Conservation (phyloP, 2,113 vertebrate genomes). For the Acrocephalus arundinaceus region DNA sequence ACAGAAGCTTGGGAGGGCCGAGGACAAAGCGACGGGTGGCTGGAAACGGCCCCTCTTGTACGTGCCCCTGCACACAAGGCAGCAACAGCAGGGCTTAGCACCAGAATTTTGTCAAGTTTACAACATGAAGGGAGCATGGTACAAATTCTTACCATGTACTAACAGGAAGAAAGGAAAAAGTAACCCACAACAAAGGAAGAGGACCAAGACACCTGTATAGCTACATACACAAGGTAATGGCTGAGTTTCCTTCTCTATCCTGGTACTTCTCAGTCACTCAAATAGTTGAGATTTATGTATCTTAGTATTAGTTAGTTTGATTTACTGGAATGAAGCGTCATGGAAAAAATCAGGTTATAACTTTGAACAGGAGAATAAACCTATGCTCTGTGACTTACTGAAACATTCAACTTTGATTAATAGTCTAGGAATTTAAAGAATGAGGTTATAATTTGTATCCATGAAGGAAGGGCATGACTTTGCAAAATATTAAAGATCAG, state of each 20-base stretch:
- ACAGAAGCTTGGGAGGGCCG: constrained; percentile 73
- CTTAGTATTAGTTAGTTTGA: not conserved
- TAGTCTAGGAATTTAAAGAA: not conserved
- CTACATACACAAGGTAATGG: constrained; percentile 61
- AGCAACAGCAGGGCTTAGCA: constrained; percentile 35
- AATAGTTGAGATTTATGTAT: not conserved
- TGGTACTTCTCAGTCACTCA: not conserved
- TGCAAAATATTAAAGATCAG: not conserved
- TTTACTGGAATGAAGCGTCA: not conserved
- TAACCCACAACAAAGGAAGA: not conserved
- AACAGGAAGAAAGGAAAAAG: not conserved
- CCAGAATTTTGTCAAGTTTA: constrained; percentile 67
- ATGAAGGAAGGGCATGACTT: not conserved
- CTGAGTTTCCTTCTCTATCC: not conserved
- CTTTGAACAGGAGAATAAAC: not conserved
- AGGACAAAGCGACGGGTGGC: constrained; percentile 59
- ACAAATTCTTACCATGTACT: constrained; percentile 27
- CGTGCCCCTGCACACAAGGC: constrained; percentile 42
- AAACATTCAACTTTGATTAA: not conserved
- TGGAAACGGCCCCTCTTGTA: constrained; percentile 52
- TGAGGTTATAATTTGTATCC: not conserved
- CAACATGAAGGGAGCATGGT: constrained; percentile 6
- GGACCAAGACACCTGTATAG: not conserved
- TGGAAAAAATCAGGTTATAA: not conserved
- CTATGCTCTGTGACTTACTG: not conserved